Conservation (phyloP, 1,140 invertebrate genomes). For the Sitophilus oryzae region DNA sequence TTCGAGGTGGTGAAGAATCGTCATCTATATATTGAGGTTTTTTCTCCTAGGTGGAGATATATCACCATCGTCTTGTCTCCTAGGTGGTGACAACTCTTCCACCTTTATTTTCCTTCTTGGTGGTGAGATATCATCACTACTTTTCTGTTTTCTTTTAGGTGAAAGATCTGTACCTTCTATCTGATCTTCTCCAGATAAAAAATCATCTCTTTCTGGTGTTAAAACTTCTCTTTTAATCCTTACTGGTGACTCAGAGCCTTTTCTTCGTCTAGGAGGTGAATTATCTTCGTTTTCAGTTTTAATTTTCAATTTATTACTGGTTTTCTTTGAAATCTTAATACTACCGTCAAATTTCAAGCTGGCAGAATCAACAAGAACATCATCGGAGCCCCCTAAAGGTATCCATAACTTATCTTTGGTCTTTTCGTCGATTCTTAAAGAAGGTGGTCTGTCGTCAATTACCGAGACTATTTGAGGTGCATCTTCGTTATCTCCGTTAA, state of each 20-base stretch:
- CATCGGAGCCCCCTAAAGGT: slow-evolving; percentile 46
- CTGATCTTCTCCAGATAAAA: not conserved
- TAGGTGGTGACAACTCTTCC: no score
- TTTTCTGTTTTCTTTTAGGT: not conserved
- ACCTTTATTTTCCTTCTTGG: no score
- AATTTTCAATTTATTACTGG: slow-evolving; percentile 5
- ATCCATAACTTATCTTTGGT: slow-evolving; percentile 65
- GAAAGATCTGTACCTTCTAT: not conserved
- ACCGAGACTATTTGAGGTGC: slow-evolving; percentile 85
- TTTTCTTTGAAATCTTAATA: slow-evolving; percentile 28
- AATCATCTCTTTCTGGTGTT: no score
- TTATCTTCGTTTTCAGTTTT: slow-evolving; percentile 3
- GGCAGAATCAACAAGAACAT: not conserved
- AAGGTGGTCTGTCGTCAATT: slow-evolving; percentile 76
- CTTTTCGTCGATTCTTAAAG: slow-evolving; percentile 60
- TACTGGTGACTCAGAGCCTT: not conserved
- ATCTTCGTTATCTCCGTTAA: slow-evolving; percentile 69
- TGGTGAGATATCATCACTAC: no score
- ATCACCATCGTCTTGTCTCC: slow-evolving; percentile 27
- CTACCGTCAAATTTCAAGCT: slow-evolving; percentile 19
- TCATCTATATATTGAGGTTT: slow-evolving; percentile 11
- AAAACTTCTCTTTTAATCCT: no score
- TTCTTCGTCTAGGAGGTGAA: not conserved
- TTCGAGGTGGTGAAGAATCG: slow-evolving; percentile 15
- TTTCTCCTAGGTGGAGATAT: slow-evolving; percentile 25